Evolutionary conservation across 2,888 invertebrate species (phyloP), one percentile per base, ranked within the genome.

Genomic region (Campoletis raptor): DNA sequence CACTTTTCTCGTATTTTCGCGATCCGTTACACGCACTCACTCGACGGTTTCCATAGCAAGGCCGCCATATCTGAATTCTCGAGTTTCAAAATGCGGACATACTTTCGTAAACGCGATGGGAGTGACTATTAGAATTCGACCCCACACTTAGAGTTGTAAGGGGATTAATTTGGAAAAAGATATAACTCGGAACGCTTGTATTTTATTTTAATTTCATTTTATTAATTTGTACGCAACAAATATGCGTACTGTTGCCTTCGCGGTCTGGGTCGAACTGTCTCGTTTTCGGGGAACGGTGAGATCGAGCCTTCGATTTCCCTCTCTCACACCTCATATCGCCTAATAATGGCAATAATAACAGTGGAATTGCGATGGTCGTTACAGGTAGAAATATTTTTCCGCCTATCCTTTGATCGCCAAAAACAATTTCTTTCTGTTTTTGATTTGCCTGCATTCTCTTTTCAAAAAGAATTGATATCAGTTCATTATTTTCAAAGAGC

Each of bases 141-240:
- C 42, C 67, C 67, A 64, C 64, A 64, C 64, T 64, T 64, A 64
- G 64, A 36, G 18, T 64, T 64, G 64, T 64, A 36, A 30, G 64
- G 64, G 12, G 1, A 8, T 21, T 54, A 9, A 54, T 24, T n/a
- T 21, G n/a, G n/a, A 8, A n/a, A 15, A 15, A 37, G 37, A 3
- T 37, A 3, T 37, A 3, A 5, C 7, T 5, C 37, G 7, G 7
- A 37, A 37, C 37, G 37, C 7, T 37, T n/a, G n/a, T n/a, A n/a
- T n/a, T n/a, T n/a, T n/a, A n/a, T n/a, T n/a, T n/a, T n/a, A n/a
- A n/a, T n/a, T n/a, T n/a, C n/a, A 37, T 6, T 37, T 37, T 37
- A 37, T 37, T 37, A 37, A 5, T 37, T 3, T 37, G 37, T 37
- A 37, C 37, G 37, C 37, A 37, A 37, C 7, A 3, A 37, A n/a